A percentile compares a stretch with the other conserved stretches of the same genome.
phyloP scores from a whole-genome alignment of 2,797 vertebrate species.

The Eidolon dupreanum region DNA sequence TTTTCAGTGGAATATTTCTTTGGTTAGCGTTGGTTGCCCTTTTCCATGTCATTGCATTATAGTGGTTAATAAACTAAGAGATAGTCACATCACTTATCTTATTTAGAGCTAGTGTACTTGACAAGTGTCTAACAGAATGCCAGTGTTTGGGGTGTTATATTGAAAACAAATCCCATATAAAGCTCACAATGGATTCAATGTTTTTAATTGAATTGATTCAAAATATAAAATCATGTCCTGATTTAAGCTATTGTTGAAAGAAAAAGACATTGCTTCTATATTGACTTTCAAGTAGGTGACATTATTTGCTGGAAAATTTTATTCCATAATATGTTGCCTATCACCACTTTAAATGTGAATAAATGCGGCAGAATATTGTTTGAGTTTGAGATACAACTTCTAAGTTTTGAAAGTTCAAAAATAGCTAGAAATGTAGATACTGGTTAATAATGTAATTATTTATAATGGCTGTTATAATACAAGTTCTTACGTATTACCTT shows the following conservation, averaged over 20 bases:
- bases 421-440: neutral
- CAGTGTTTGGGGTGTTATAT: neutral
- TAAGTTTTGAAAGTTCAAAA: constrained; percentile 35
- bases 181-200: neutral
- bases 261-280: neutral
- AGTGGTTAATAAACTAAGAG: neutral
- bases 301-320: constrained; percentile 11
- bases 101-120: neutral
- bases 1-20: neutral
- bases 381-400: neutral
- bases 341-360: neutral
- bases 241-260: constrained; percentile 44
- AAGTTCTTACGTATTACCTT: neutral
- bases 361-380: neutral
- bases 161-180: constrained; percentile 18
- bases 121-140: neutral
- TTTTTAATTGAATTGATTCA: neutral
- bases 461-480: neutral
- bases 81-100: neutral
- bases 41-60: neutral
- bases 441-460: neutral
- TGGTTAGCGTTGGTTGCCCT: neutral
- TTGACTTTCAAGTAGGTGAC: neutral
- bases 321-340: neutral
- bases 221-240: constrained; percentile 3